Evolutionary conservation across 1,140 invertebrate species (phyloP).

Genomic region (Tetragnatha versicolor): DNA sequence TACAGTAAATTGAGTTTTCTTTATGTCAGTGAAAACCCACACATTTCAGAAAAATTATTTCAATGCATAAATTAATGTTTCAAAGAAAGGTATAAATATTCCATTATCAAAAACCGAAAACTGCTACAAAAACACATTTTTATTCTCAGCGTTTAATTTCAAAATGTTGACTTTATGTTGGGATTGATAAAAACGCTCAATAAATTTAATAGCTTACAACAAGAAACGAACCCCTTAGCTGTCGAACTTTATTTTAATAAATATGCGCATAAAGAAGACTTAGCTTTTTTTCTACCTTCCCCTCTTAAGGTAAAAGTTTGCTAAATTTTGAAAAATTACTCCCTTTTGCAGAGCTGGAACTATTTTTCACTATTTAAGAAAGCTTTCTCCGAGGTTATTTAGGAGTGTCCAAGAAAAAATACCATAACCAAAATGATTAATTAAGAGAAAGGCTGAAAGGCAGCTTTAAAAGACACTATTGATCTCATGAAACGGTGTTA

Average conservation of each 20-base stretch:
- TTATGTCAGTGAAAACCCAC: too few relatives aligned
- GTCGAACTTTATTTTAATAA: slow-evolving; percentile 1
- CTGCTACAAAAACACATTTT: too few relatives aligned
- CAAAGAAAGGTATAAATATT: too few relatives aligned
- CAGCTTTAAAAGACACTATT: slow-evolving; percentile 44
- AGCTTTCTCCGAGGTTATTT: slow-evolving; percentile 36
- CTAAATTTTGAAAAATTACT: slow-evolving; percentile 41
- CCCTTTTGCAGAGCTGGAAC: too few relatives aligned
- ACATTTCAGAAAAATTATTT: too few relatives aligned
- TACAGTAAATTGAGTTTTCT: too few relatives aligned
- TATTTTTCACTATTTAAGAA: slow-evolving; percentile 43
- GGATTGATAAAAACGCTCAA: slow-evolving; percentile 26
- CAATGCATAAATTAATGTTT: too few relatives aligned
- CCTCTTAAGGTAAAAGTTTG: slow-evolving; percentile 20
- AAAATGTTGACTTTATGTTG: slow-evolving; percentile 1
- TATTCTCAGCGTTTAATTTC: slow-evolving; percentile 9
- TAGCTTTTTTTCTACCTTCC: neutral
- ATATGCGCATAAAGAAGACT: neutral
- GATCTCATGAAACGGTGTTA: slow-evolving; percentile 42
- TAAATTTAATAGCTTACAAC: slow-evolving; percentile 35
- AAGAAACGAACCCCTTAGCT: neutral
- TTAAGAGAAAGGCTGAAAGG: slow-evolving; percentile 16
- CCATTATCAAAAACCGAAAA: too few relatives aligned
- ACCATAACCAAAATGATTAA: slow-evolving; percentile 41
- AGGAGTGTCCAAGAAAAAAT: slow-evolving; percentile 32